Evolutionary conservation across 2,797 vertebrate species (phyloP), one percentile per base, ranked within the genome.

Genomic region (Oreonectes daqikongensis): DNA sequence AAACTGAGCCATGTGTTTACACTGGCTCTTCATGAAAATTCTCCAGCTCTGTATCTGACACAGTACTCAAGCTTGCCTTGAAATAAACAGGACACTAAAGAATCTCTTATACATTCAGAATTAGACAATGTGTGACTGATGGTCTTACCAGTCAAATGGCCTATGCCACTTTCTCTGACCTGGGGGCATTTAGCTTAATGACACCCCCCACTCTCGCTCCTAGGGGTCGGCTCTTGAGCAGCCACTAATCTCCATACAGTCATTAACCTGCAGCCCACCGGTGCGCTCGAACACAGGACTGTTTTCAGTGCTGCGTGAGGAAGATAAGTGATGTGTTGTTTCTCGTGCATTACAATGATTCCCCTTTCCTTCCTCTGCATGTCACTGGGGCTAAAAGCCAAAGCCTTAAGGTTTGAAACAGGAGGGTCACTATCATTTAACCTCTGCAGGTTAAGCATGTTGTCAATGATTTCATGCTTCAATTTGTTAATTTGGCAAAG

Each of bases 221-320:
- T 89, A 55, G 85, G 89, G 90, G 87, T 76, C 12, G 71, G 61
- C 40, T 79, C 69, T 86, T 90, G 89, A 86, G 82, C 48, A 85
- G 89, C 87, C 86, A 88, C 88, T 92, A 92, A 93, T 91, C 90
- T 89, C 57, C 77, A 86, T 88, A 85, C 81, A 88, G 91, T 92
- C 88, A 92, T 93, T 93, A 93, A 92, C 92, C 91, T 91, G 91
- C 69, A 86, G 85, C 87, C 87, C 87, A 80, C 77, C 50, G 46
- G 78, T 71, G 75, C 66, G 26, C 77, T 78, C 82, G 79, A 79
- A 84, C 40, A 59, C 83, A 86, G 84, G 88, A 84, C 82, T 82
- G 77, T 69, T 79, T 55, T 87, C 84, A 85, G 86, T 76, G 52
- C 72, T 53, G 73, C 84, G 85, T 88, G 85, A 87, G 50, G 12